Evolutionary conservation across 2,113 vertebrate species (phyloP).

Genomic region (Rhea americana): DNA sequence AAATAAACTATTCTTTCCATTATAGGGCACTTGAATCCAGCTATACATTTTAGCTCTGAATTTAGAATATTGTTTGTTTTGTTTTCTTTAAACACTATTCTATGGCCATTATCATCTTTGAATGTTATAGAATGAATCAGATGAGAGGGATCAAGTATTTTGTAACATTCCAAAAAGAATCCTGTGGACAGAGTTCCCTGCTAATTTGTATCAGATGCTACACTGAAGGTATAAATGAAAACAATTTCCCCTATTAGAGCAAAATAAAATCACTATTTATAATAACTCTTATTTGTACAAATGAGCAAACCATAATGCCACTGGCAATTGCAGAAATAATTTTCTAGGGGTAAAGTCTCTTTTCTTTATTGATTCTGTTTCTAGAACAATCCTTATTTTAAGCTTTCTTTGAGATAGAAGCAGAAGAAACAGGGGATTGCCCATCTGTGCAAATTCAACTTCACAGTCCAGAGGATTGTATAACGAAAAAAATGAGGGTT

Average conservation of each 20-base stretch:
- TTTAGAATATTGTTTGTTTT: neutral
- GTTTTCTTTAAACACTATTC: neutral
- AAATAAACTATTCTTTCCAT: neutral
- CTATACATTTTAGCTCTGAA: neutral
- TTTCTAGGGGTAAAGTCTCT: neutral
- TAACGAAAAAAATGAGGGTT: conserved; percentile 36
- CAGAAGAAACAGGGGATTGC: conserved; percentile 16
- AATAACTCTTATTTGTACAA: neutral
- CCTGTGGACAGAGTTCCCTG: neutral
- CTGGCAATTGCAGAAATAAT: neutral
- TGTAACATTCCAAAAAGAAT: neutral
- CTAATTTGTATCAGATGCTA: neutral
- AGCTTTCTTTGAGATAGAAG: conserved; percentile 1
- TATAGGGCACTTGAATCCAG: neutral
- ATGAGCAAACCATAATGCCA: neutral
- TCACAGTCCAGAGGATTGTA: neutral
- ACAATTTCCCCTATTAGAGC: neutral
- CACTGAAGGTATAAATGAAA: neutral
- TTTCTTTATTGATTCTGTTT: neutral
- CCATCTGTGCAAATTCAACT: conserved; percentile 28
- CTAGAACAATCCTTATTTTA: neutral
- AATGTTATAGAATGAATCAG: neutral
- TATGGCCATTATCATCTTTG: neutral
- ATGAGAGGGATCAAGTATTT: neutral
- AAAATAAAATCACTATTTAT: neutral